Evolutionary conservation across 2,113 vertebrate species (phyloP).

Genomic region (Gymnarchus niloticus): DNA sequence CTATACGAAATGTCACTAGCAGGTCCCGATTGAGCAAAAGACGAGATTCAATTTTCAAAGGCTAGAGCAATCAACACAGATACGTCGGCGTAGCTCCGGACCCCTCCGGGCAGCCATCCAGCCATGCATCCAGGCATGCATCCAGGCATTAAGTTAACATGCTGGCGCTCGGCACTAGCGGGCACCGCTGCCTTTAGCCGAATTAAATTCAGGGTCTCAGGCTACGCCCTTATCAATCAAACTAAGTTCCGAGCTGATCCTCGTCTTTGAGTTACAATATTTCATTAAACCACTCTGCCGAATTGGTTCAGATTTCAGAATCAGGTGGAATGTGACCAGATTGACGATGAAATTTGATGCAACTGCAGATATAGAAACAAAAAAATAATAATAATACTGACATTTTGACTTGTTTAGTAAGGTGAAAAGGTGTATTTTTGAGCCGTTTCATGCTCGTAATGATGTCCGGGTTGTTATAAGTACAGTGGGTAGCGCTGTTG

Average conservation of each 20-base stretch:
- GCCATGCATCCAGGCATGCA: conserved; percentile 13
- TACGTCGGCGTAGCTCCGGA: neutral
- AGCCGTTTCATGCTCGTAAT: too few relatives aligned
- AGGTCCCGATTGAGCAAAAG: conserved; percentile 26
- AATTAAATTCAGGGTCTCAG: neutral
- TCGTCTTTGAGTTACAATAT: neutral
- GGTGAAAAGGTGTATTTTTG: too few relatives aligned
- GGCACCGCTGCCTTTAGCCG: conserved; percentile 27
- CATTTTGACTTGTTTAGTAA: neutral
- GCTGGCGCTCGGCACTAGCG: conserved; percentile 19
- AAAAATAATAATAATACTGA: neutral
- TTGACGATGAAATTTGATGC: neutral
- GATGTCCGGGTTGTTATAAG: too few relatives aligned
- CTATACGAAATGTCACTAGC: conserved; percentile 24
- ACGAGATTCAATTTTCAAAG: conserved; percentile 28
- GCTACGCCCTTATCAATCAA: conserved; percentile 10
- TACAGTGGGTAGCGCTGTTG: too few relatives aligned
- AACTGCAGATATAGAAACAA: neutral
- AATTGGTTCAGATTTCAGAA: neutral
- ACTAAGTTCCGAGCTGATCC: neutral
- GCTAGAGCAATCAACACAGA: conserved; percentile 35
- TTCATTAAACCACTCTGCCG: neutral
- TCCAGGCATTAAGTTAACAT: conserved; percentile 39
- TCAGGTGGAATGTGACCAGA: neutral
- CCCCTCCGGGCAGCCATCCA: conserved; percentile 22